Evolutionary conservation across 2,797 vertebrate genomes (phyloP).

Genomic region (Macroramphosus scolopax): DNA sequence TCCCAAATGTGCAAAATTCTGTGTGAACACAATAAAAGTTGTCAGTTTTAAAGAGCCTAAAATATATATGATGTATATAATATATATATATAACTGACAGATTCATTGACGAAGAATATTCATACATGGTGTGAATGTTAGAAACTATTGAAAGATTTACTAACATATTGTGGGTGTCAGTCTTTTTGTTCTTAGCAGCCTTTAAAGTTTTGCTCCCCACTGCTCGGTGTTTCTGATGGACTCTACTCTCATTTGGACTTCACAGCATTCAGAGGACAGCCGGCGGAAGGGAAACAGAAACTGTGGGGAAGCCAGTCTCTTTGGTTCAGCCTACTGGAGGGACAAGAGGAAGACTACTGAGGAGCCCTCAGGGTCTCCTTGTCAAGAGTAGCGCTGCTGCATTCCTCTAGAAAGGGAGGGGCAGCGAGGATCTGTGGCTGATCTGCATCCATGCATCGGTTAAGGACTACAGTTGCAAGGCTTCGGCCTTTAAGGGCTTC

Average conservation of each 20-base stretch:
- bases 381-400: not conserved
- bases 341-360: not conserved
- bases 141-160: too few relatives aligned
- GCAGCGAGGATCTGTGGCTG: conserved; percentile 30
- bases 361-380: conserved; percentile 5
- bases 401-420: conserved; percentile 6
- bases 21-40: too few relatives aligned
- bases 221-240: not conserved
- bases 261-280: conserved; percentile 5
- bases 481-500: conserved; percentile 84
- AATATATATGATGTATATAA: too few relatives aligned
- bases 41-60: too few relatives aligned
- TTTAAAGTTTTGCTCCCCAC: not conserved
- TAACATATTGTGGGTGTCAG: too few relatives aligned
- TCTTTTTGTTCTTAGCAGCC: not conserved
- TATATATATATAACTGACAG: too few relatives aligned
- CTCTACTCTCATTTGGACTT: too few relatives aligned
- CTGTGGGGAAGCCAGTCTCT: not conserved
- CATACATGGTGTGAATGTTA: too few relatives aligned
- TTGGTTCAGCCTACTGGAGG: not conserved
- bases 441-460: conserved; percentile 84
- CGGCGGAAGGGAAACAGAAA: not conserved
- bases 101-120: too few relatives aligned
- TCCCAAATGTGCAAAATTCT: too few relatives aligned
- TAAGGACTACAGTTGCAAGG: conserved; percentile 88